Percentiles rank a stretch among this genome's conserved stretches.
Conservation (phyloP, 1,140 invertebrate species). For the Anadara kagoshimensis region DNA sequence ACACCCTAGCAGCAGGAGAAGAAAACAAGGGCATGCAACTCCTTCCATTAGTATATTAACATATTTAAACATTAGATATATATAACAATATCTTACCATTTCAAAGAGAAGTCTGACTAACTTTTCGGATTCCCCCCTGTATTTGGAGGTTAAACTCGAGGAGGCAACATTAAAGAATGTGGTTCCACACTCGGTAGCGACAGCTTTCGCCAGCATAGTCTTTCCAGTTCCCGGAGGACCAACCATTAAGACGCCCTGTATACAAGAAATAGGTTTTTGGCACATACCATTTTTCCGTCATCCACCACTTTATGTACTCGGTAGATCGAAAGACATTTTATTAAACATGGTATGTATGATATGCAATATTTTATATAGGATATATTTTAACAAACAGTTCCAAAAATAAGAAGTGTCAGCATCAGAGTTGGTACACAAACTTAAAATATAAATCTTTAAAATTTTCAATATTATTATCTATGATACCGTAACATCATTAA, state of each 20-base stretch:
- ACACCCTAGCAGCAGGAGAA: slow-evolving; percentile 80
- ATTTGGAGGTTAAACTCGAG: slow-evolving; percentile 97
- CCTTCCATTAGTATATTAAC: slow-evolving; percentile 8
- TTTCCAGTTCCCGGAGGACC: slow-evolving; percentile 99
- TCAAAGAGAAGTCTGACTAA: slow-evolving; percentile 97
- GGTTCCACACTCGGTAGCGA: slow-evolving; percentile 99
- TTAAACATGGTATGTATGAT: too few relatives aligned
- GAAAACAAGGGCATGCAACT: slow-evolving; percentile 43
- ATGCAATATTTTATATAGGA: too few relatives aligned
- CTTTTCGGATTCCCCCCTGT: slow-evolving; percentile 99
- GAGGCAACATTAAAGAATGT: slow-evolving; percentile 99
- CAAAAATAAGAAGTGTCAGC: too few relatives aligned
- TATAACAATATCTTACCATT: slow-evolving; percentile 83
- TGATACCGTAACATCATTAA: too few relatives aligned
- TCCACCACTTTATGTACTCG: not conserved
- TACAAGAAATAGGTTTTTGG: slow-evolving; percentile 24
- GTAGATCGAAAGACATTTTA: not conserved
- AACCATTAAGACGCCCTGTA: slow-evolving; percentile 94
- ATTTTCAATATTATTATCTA: too few relatives aligned
- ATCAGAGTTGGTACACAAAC: too few relatives aligned
- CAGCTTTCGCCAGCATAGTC: slow-evolving; percentile 99
- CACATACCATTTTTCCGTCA: not conserved
- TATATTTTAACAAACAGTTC: too few relatives aligned
- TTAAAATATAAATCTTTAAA: too few relatives aligned
- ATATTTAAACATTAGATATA: not conserved